A percentile compares a stretch with the other conserved stretches of the same genome.
Evolutionary conservation across 2,113 vertebrate genomes (phyloP).

Genomic region (Alouatta palliata): DNA sequence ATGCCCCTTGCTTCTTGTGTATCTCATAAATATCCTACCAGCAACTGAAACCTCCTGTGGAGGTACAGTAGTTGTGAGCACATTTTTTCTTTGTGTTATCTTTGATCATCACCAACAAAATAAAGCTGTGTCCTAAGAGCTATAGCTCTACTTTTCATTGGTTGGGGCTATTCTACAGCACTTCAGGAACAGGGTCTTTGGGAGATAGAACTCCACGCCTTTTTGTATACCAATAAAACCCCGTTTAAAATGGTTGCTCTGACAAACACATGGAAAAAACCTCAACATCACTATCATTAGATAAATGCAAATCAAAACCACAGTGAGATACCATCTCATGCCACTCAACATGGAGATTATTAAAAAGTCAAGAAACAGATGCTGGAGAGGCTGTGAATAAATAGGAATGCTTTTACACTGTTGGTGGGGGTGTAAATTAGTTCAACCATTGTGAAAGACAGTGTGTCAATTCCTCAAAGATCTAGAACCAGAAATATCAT

Average conservation of each 20-base stretch:
- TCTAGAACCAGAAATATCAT: too few relatives aligned
- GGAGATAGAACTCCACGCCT: background rate
- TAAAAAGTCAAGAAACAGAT: too few relatives aligned
- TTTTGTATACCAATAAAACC: background rate
- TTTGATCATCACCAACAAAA: background rate
- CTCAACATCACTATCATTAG: too few relatives aligned
- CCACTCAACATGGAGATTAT: too few relatives aligned
- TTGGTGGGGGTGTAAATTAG: too few relatives aligned
- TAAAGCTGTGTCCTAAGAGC: background rate
- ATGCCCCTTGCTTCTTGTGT: background rate
- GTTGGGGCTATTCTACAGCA: background rate
- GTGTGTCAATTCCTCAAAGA: too few relatives aligned
- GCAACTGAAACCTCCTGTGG: background rate
- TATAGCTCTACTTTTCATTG: background rate
- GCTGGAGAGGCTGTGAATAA: too few relatives aligned
- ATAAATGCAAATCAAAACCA: too few relatives aligned
- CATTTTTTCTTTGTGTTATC: background rate
- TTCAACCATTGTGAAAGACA: too few relatives aligned
- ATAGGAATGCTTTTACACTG: too few relatives aligned
- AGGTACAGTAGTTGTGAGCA: background rate
- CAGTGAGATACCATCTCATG: too few relatives aligned
- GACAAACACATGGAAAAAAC: too few relatives aligned
- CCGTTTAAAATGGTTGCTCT: background rate
- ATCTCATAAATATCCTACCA: background rate
- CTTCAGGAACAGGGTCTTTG: background rate